Conservation (phyloP, 1,140 invertebrate genomes). For the Trichonephila clavipes region DNA sequence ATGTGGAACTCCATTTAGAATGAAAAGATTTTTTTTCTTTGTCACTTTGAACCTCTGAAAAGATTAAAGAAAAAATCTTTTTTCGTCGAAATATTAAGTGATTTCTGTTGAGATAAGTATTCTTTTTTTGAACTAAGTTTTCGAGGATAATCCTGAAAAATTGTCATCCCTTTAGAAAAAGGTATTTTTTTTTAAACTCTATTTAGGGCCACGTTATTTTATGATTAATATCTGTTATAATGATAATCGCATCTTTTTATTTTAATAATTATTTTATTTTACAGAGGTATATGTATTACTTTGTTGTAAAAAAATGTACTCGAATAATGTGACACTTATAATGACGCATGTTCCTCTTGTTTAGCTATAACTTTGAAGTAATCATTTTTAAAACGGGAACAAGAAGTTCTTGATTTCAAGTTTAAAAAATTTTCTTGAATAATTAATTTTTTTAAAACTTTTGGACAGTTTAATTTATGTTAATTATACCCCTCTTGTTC, state of each 20-base stretch:
- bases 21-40: not conserved
- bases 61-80: not conserved
- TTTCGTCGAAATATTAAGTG: constrained; percentile 18
- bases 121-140: constrained; percentile 3
- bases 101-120: constrained; percentile 27
- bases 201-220: not conserved
- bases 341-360: no score
- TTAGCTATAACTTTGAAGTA: no score
- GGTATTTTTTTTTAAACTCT: not conserved
- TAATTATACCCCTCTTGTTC: no score
- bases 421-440: no score
- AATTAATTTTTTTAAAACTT: no score
- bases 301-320: no score
- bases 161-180: not conserved
- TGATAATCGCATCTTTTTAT: not conserved
- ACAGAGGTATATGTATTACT: no score
- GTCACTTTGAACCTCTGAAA: not conserved
- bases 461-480: no score
- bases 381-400: no score
- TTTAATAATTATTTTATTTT: not conserved
- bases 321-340: no score
- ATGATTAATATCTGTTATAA: not conserved
- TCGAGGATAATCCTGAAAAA: not conserved
- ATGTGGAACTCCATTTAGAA: constrained; percentile 14
- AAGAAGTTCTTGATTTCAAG: no score